Evolutionary conservation across 2,888 invertebrate species (phyloP).

Genomic region (Hypena proboscidalis): DNA sequence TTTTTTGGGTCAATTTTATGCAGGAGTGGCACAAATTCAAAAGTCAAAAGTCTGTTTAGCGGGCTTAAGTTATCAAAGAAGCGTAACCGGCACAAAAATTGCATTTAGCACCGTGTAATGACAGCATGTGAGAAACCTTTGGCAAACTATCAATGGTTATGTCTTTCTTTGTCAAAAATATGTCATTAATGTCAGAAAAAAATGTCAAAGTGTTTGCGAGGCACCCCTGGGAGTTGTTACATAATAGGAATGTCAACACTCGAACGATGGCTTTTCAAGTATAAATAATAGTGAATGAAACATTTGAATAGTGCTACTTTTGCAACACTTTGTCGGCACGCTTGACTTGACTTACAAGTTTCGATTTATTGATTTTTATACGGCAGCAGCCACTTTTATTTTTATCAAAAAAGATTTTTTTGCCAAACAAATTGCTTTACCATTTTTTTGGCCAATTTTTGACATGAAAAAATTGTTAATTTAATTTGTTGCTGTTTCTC

Average conservation of each 20-base stretch:
- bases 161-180: constrained; percentile 77
- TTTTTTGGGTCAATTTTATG: constrained; percentile 3
- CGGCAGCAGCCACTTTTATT: constrained; percentile 13
- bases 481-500: no score
- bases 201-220: constrained; percentile 64
- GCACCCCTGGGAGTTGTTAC: constrained; percentile 78
- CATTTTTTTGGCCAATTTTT: background rate
- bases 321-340: constrained; percentile 75
- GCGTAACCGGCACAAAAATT: constrained; percentile 51
- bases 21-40: background rate
- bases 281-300: constrained; percentile 74
- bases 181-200: constrained; percentile 77
- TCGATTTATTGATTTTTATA: constrained; percentile 74
- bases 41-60: constrained; percentile 13
- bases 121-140: constrained; percentile 73
- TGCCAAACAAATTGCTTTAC: constrained; percentile 3
- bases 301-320: constrained; percentile 61
- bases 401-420: constrained; percentile 26
- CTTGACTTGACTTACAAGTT: constrained; percentile 57
- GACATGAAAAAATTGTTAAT: no score
- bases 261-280: constrained; percentile 71
- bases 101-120: constrained; percentile 78
- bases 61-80: constrained; percentile 32
- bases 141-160: constrained; percentile 73
- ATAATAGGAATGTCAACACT: constrained; percentile 84